Conservation (phyloP, 2,888 invertebrate species). For the Sarcophaga caerulescens region DNA sequence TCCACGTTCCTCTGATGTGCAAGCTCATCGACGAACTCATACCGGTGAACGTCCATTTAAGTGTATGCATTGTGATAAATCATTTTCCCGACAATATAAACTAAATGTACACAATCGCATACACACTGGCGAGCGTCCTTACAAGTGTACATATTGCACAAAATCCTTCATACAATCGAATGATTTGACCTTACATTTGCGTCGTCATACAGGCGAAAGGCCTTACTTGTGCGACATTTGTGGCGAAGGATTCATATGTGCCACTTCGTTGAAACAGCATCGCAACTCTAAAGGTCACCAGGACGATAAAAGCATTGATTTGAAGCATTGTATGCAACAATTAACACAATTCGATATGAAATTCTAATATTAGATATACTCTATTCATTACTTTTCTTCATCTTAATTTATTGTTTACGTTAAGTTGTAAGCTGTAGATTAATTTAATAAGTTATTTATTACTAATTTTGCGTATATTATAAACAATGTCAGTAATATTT, state of each 20-base stretch:
- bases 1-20: conserved; percentile 85
- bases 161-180: conserved; percentile 86
- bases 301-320: conserved; percentile 48
- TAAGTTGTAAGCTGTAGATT: too few relatives aligned
- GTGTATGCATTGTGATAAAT: conserved; percentile 80
- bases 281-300: conserved; percentile 82
- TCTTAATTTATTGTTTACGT: too few relatives aligned
- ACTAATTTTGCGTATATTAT: too few relatives aligned
- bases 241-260: conserved; percentile 83
- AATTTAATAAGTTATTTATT: too few relatives aligned
- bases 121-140: conserved; percentile 83
- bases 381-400: too few relatives aligned
- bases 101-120: conserved; percentile 85
- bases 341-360: conserved; percentile 52
- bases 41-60: conserved; percentile 84
- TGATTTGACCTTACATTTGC: conserved; percentile 86
- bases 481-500: too few relatives aligned
- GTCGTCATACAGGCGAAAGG: conserved; percentile 85
- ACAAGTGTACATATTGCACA: conserved; percentile 83
- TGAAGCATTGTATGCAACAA: conserved; percentile 25
- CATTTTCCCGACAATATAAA: conserved; percentile 84
- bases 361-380: conserved; percentile 32
- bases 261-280: conserved; percentile 85
- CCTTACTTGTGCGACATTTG: conserved; percentile 74
- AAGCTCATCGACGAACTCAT: conserved; percentile 84